phyloP scores from a whole-genome alignment of 2,797 vertebrate genomes.

The Psittacula echo region DNA sequence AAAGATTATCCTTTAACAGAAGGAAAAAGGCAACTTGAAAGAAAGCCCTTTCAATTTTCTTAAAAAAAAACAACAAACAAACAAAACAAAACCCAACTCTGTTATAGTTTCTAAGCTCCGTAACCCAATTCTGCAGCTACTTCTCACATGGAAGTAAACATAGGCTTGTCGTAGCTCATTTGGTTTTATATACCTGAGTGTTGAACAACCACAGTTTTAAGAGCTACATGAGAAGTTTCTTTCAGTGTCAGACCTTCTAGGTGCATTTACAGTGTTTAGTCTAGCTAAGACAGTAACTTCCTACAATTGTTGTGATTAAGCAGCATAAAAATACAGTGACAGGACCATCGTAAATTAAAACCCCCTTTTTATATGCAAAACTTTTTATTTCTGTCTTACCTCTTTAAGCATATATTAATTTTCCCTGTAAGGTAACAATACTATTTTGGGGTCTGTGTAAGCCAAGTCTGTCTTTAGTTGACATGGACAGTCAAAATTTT shows the following conservation, averaged over 20 bases:
- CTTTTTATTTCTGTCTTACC: background rate
- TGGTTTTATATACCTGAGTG: background rate
- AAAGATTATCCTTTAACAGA: background rate
- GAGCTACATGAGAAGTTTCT: background rate
- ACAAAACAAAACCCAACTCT: background rate
- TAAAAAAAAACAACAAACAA: too few relatives aligned
- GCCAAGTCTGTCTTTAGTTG: background rate
- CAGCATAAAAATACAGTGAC: background rate
- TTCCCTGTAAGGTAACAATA: background rate
- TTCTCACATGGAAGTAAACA: background rate
- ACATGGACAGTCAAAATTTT: background rate
- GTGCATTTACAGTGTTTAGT: background rate
- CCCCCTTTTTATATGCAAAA: background rate
- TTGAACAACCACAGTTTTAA: background rate
- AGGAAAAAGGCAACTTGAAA: background rate
- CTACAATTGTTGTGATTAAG: rapidly evolving
- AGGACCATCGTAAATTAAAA: background rate
- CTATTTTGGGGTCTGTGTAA: background rate
- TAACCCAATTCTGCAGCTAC: background rate
- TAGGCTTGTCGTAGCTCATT: background rate
- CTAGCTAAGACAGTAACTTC: background rate
- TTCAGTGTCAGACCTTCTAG: background rate
- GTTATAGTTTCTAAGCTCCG: background rate
- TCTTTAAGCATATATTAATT: background rate
- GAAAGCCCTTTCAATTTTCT: background rate